phyloP scores from a whole-genome alignment of 1,140 invertebrate genomes.

The Dysdera silvatica region DNA sequence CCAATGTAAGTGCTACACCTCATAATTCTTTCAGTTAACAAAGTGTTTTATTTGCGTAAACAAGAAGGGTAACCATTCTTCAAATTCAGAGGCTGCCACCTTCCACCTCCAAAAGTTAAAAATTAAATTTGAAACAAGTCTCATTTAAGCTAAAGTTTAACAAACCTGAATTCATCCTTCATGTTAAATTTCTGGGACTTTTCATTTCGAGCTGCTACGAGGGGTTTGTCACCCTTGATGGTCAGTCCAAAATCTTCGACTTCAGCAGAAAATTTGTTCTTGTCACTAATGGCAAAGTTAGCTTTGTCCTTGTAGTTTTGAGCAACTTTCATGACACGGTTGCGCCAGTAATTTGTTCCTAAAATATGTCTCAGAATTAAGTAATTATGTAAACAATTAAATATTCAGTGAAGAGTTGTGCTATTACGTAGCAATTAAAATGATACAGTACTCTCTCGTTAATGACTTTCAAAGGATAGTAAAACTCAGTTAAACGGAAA shows the following conservation, averaged over 20 bases:
- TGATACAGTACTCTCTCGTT: no score
- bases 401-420: no score
- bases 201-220: conserved; percentile 69
- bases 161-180: conserved; percentile 78
- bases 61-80: no score
- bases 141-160: conserved; percentile 13
- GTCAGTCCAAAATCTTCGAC: conserved; percentile 88
- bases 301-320: conserved; percentile 69
- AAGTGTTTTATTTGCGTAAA: no score
- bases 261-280: conserved; percentile 87
- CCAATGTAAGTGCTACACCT: no score
- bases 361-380: conserved; percentile 22
- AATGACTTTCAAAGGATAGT: no score
- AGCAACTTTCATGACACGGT: conserved; percentile 89
- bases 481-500: no score
- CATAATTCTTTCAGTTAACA: no score
- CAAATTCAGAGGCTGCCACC: no score
- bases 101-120: no score
- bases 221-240: conserved; percentile 78
- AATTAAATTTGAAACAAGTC: neutral
- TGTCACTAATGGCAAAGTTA: conserved; percentile 81
- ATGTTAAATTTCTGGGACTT: conserved; percentile 85
- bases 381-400: no score
- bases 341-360: conserved; percentile 99
- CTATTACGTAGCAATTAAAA: no score